A percentile compares a stretch with the other conserved stretches of the same genome.
Evolutionary conservation across 2,113 vertebrate species (phyloP).

Genomic region (Pelobates fuscus): DNA sequence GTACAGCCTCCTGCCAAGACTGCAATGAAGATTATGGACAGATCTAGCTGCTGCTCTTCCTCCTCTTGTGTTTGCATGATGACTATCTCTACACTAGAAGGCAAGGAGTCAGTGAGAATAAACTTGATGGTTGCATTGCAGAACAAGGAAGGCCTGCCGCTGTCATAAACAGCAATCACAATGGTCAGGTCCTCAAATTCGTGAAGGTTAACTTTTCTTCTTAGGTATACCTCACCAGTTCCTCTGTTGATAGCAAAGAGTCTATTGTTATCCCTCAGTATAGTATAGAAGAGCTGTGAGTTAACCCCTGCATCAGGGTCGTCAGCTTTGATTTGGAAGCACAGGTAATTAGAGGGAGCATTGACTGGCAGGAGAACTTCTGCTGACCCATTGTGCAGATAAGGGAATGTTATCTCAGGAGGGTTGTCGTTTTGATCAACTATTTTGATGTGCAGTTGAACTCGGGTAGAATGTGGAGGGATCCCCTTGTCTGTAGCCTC

Average conservation of each 20-base stretch:
- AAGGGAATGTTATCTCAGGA: slow-evolving; percentile 60
- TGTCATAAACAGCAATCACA: slow-evolving; percentile 55
- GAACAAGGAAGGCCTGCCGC: slow-evolving; percentile 54
- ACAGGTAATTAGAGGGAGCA: slow-evolving; percentile 61
- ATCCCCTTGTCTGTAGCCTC: slow-evolving; percentile 64
- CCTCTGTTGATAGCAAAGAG: slow-evolving; percentile 60
- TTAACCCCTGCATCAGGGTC: slow-evolving; percentile 64
- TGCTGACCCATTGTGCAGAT: slow-evolving; percentile 59
- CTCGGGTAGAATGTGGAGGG: slow-evolving; percentile 55
- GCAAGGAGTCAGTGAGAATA: slow-evolving; percentile 57
- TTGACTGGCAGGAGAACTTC: slow-evolving; percentile 60
- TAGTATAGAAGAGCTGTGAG: slow-evolving; percentile 55
- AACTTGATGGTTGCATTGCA: slow-evolving; percentile 57
- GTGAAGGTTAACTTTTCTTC: slow-evolving; percentile 49
- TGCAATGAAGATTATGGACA: slow-evolving; percentile 60
- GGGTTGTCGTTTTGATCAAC: slow-evolving; percentile 70
- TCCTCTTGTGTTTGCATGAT: slow-evolving; percentile 55
- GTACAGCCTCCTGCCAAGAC: slow-evolving; percentile 63
- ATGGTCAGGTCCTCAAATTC: background rate
- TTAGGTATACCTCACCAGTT: slow-evolving; percentile 64
- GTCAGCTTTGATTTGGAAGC: slow-evolving; percentile 57
- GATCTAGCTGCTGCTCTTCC: slow-evolving; percentile 50
- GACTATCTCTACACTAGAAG: slow-evolving; percentile 64
- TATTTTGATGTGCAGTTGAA: slow-evolving; percentile 59
- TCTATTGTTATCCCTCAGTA: slow-evolving; percentile 59